These are phyloP conservation scores for Baronia brevicornis DNA, from an alignment of 2,888 invertebrate species.

Conservation along the genomic window DNA sequence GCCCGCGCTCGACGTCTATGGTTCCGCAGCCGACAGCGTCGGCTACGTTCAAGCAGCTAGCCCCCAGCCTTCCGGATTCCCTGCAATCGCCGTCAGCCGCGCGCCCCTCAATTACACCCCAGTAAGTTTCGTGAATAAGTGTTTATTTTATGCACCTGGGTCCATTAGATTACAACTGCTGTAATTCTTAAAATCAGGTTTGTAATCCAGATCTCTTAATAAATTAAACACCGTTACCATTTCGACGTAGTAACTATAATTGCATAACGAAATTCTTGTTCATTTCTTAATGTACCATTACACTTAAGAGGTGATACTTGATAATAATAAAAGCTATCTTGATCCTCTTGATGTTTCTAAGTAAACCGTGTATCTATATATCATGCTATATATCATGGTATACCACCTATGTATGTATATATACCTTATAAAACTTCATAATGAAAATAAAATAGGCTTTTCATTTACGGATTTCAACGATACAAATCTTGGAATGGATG, in stretches of 20 bases:
- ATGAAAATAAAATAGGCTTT: constrained; percentile 1
- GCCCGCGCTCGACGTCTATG: constrained; percentile 94
- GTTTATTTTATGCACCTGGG: background rate
- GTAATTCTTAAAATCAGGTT: background rate
- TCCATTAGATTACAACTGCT: too few species aligned
- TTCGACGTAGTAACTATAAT: too few species aligned
- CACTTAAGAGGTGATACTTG: too few species aligned
- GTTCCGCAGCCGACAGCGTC: constrained; percentile 90
- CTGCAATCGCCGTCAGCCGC: constrained; percentile 94
- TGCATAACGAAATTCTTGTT: too few species aligned
- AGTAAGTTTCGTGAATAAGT: constrained; percentile 75
- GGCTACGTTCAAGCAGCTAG: constrained; percentile 98
- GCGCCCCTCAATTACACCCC: constrained; percentile 95
- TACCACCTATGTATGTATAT: too few species aligned
- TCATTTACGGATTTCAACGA: constrained; percentile 1
- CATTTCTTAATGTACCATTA: too few species aligned
- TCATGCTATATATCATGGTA: too few species aligned
- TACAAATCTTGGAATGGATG: constrained; percentile 25
- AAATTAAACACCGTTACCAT: too few species aligned
- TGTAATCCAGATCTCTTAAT: too few species aligned
- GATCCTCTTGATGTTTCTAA: too few species aligned
- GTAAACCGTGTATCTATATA: too few species aligned
- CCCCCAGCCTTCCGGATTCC: constrained; percentile 97
- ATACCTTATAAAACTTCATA: constrained; percentile 1
- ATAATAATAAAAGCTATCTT: too few species aligned